Base-by-base conservation (phyloP, 2,888 invertebrate species). In the Lasioglossum morio region DNA sequence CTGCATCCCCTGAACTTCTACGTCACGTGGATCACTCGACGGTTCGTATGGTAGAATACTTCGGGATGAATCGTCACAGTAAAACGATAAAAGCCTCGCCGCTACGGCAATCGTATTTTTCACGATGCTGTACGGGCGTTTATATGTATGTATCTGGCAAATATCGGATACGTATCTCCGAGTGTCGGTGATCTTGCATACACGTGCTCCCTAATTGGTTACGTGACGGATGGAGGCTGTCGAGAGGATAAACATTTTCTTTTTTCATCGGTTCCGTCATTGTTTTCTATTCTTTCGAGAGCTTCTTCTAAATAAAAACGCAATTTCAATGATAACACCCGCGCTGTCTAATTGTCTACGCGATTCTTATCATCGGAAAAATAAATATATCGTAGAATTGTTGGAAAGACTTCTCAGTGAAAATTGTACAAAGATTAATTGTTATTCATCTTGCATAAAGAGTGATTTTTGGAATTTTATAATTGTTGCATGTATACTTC, bases 11-110 rank as follows among this genome's bases (percentile, higher is more conserved):
- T 69, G 74, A 63, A 30, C 37, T n/a, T 74, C 30, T 30, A 57
- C 75, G 77, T 74, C 86, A 84, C 80, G 86, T 82, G 86, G 79
- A 85, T 86, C 76, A 66, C 81, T 46, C 77, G 69, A 84, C 66
- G 85, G 87, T 88, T 84, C 82, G 84, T 87, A 82, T 86, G 34
- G 40, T 63, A 76, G 77, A 78, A 70, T 79, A 72, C 66, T 16
- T 12, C 16, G 12, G 30, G 76, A 73, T 63, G 48, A 77, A 48
- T 23, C 60, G 30, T 5, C n/a, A 7, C 2, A 4, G 10, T 57
- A 40, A 16, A 46, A 63, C 76, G 48, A 70, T 40, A 40, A n/a
- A 27, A 23, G 12, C 3, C 16, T 37, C 40, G 16, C 19, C 7
- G 12, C 30, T 37, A 57, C 19, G 12, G 14, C 23, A 46, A 73